These are phyloP conservation scores for Melanotaenia trifasciata DNA, from an alignment of 2,797 vertebrate species.

Conservation along the genomic window DNA sequence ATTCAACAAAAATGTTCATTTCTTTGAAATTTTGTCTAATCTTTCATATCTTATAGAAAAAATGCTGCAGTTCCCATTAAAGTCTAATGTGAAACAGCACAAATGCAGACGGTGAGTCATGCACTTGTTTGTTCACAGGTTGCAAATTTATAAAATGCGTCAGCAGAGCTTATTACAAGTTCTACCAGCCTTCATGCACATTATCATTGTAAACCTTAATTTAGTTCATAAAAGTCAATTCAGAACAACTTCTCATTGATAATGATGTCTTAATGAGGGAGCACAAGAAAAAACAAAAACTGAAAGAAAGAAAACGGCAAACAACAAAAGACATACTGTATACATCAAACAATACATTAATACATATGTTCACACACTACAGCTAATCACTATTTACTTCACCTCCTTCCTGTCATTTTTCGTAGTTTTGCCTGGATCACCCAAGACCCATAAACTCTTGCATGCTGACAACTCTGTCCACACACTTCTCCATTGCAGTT, in stretches of 20 bases:
- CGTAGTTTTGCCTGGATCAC: constrained; percentile 21
- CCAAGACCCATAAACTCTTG: constrained; percentile 27
- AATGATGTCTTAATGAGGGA: background rate
- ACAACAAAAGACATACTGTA: background rate
- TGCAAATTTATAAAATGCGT: background rate
- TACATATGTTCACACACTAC: background rate
- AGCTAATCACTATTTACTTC: background rate
- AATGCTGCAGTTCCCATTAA: background rate
- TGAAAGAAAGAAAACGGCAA: background rate
- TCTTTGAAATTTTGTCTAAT: too few species aligned
- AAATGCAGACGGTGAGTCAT: background rate
- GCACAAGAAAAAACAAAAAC: background rate
- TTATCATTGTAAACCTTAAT: background rate
- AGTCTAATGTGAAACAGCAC: background rate
- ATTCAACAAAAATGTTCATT: too few species aligned
- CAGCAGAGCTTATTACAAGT: background rate
- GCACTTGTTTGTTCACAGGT: background rate
- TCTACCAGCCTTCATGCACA: constrained; percentile 7
- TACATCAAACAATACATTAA: background rate
- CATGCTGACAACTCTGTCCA: constrained; percentile 43
- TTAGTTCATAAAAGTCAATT: background rate
- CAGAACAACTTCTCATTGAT: background rate
- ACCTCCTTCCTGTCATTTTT: constrained; percentile 16
- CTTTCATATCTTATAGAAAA: background rate
- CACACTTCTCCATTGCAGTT: constrained; percentile 44